Conservation (phyloP, 1,140 invertebrate species). For the Pantala flavescens region DNA sequence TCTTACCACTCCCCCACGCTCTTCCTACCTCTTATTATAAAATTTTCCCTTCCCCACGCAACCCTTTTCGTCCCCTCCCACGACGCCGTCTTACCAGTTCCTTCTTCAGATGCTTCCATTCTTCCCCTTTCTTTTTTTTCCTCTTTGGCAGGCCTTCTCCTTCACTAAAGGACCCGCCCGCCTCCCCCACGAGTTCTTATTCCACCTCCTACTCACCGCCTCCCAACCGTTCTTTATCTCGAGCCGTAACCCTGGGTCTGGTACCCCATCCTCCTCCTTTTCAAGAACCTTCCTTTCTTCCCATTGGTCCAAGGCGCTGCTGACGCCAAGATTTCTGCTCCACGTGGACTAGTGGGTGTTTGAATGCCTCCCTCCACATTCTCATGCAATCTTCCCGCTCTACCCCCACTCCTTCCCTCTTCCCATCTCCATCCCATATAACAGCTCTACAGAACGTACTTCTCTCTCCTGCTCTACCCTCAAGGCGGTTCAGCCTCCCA, state of each 20-base stretch:
- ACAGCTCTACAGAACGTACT: neutral
- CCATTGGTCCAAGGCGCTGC: neutral
- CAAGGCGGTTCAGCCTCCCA: neutral
- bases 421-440: neutral
- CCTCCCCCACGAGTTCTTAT: neutral
- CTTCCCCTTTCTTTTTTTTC: too few relatives aligned
- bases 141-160: too few relatives aligned
- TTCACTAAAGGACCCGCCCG: neutral
- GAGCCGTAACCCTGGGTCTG: conserved; percentile 6
- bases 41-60: neutral
- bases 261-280: neutral
- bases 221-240: neutral
- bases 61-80: neutral
- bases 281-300: conserved; percentile 3
- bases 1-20: neutral
- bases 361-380: neutral
- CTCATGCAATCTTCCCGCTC: neutral
- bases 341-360: neutral
- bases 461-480: neutral
- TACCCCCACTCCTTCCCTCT: neutral
- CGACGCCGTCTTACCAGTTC: neutral
- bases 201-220: neutral
- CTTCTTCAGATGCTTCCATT: neutral
- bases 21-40: conserved; percentile 7
- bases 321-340: neutral